Evolutionary conservation across 1,140 invertebrate species (phyloP).

Genomic region (Eueides isabella): DNA sequence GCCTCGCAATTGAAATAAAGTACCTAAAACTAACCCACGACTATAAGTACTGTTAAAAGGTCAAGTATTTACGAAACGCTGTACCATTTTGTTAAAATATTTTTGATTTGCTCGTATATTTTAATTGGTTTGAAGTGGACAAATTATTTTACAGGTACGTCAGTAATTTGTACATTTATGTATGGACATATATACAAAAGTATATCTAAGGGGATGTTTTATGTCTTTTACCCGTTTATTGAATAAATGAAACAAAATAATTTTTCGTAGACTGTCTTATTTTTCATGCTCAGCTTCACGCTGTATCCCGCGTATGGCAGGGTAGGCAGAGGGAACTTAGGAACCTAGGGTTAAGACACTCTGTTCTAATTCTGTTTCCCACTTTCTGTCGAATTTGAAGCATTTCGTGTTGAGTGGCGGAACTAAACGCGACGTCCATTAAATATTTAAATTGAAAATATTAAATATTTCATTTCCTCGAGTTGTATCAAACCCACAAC

Average conservation of each 20-base stretch:
- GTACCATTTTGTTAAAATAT: slow-evolving; percentile 10
- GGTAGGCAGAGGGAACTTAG: not conserved
- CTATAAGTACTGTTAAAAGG: slow-evolving; percentile 33
- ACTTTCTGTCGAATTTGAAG: not conserved
- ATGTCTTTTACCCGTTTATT: too few relatives aligned
- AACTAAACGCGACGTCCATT: too few relatives aligned
- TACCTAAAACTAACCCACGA: slow-evolving; percentile 37
- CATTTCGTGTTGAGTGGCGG: not conserved
- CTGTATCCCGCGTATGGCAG: not conserved
- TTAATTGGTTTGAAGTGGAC: not conserved
- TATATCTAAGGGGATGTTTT: too few relatives aligned
- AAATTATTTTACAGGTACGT: not conserved
- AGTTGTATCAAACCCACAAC: not conserved
- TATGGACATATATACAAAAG: not conserved
- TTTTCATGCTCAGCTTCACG: not conserved
- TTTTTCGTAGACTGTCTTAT: too few relatives aligned
- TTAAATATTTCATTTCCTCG: not conserved
- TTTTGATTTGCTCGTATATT: slow-evolving; percentile 1
- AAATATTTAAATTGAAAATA: not conserved
- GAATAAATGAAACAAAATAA: too few relatives aligned
- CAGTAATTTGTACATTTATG: not conserved
- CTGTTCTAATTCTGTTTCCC: not conserved
- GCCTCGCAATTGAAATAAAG: slow-evolving; percentile 35
- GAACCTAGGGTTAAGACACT: not conserved
- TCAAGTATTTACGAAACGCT: slow-evolving; percentile 25